These are phyloP conservation scores for Lypha dubia DNA, from an alignment of 2,888 invertebrate genomes.

Conservation along the genomic window DNA sequence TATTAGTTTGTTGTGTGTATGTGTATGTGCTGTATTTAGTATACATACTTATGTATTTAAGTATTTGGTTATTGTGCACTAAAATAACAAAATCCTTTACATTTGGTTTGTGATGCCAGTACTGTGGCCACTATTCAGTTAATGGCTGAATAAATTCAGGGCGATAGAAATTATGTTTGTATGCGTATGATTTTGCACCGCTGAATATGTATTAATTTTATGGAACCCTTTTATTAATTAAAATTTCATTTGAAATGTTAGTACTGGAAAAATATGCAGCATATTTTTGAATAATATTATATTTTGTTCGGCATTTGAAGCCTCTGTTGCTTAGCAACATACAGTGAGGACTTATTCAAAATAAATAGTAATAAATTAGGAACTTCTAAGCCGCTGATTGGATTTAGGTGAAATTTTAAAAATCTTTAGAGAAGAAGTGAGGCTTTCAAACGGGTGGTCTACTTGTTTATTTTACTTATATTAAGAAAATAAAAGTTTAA, in stretches of 20 bases:
- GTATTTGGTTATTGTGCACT: slow-evolving; percentile 35
- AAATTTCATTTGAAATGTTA: background rate
- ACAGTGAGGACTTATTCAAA: too few species aligned
- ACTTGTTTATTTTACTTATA: too few species aligned
- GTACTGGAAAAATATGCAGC: too few species aligned
- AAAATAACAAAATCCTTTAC: slow-evolving; percentile 16
- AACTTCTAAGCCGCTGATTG: too few species aligned
- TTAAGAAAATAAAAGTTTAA: too few species aligned
- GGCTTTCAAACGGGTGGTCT: too few species aligned
- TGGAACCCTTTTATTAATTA: slow-evolving; percentile 4
- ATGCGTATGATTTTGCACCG: background rate
- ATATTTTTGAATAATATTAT: too few species aligned
- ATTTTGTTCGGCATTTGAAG: too few species aligned
- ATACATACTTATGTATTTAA: background rate
- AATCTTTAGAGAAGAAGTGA: too few species aligned
- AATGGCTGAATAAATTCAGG: slow-evolving; percentile 34
- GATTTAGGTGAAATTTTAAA: too few species aligned
- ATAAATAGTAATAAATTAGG: too few species aligned
- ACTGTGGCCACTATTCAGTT: slow-evolving; percentile 15
- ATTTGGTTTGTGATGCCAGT: slow-evolving; percentile 33
- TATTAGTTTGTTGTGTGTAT: background rate
- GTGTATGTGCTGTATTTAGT: background rate
- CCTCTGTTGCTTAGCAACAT: too few species aligned
- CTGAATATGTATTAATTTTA: background rate
- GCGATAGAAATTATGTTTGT: slow-evolving; percentile 11